Evolutionary conservation across 2,888 invertebrate species (phyloP).

Genomic region (Coenonympha arcania): DNA sequence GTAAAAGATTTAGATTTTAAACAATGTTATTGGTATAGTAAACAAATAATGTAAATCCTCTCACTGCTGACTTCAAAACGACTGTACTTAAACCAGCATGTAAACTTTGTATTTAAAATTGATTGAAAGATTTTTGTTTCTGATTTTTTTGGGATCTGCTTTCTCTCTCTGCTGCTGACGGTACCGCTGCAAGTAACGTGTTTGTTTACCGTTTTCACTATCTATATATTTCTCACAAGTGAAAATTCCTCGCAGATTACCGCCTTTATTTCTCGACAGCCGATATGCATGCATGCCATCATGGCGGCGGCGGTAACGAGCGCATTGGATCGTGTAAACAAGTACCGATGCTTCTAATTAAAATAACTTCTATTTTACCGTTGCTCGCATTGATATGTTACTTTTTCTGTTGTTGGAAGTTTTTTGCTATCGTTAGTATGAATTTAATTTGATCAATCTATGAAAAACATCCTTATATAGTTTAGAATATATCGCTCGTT

Average conservation of each 20-base stretch:
- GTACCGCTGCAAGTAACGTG: conserved; percentile 42
- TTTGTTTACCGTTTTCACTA: conserved; percentile 70
- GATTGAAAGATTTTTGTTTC: too few relatives aligned
- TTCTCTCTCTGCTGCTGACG: conserved; percentile 33
- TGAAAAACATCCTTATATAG: too few relatives aligned
- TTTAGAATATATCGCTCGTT: too few relatives aligned
- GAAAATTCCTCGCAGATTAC: conserved; percentile 49
- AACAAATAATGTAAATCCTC: too few relatives aligned
- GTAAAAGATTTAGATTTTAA: too few relatives aligned
- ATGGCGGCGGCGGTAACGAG: conserved; percentile 19
- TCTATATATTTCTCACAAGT: conserved; percentile 63
- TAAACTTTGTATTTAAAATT: neutral
- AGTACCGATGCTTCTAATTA: neutral
- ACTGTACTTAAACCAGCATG: too few relatives aligned
- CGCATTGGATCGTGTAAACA: conserved; percentile 4
- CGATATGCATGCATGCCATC: conserved; percentile 21
- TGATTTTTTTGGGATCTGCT: conserved; percentile 12
- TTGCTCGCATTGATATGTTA: neutral
- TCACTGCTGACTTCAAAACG: too few relatives aligned
- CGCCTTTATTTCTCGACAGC: conserved; percentile 26
- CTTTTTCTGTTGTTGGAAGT: neutral
- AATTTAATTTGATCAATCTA: too few relatives aligned
- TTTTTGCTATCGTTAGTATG: too few relatives aligned
- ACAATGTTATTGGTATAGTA: too few relatives aligned
- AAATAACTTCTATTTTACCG: conserved; percentile 4